Percentiles rank a stretch among this genome's conserved stretches.
These are phyloP conservation scores for Lomographa bimaculata DNA, from an alignment of 2,888 invertebrate genomes.

Conservation along the genomic window DNA sequence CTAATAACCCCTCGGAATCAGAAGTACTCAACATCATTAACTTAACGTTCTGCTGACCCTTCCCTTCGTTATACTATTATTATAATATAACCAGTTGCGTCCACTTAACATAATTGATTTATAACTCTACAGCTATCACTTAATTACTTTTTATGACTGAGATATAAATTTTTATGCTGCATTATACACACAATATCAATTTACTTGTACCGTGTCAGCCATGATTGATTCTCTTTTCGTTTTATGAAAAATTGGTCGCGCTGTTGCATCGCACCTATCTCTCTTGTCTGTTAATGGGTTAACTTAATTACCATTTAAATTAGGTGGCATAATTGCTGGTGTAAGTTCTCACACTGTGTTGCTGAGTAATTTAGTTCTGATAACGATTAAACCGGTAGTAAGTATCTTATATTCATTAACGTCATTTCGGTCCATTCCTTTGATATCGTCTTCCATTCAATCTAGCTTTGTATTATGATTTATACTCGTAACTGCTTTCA, in stretches of 20 bases:
- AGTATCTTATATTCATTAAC: slow-evolving; percentile 15
- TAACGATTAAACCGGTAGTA: slow-evolving; percentile 5
- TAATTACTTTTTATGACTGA: slow-evolving; percentile 57
- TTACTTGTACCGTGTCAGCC: slow-evolving; percentile 8
- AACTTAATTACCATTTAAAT: slow-evolving; percentile 31
- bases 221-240: slow-evolving; percentile 25
- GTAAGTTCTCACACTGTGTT: slow-evolving; percentile 21
- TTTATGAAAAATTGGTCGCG: slow-evolving; percentile 19
- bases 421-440: slow-evolving; percentile 14
- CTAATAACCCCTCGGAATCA: slow-evolving; percentile 19
- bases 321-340: slow-evolving; percentile 21
- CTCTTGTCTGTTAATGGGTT: slow-evolving; percentile 15
- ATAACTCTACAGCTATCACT: slow-evolving; percentile 49
- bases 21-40: slow-evolving; percentile 20
- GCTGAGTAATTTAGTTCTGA: slow-evolving; percentile 5
- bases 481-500: slow-evolving; percentile 10
- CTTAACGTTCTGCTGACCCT: slow-evolving; percentile 19
- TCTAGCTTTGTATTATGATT: slow-evolving; percentile 20
- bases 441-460: slow-evolving; percentile 13
- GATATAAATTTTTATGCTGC: slow-evolving; percentile 17
- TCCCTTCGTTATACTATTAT: slow-evolving; percentile 20
- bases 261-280: slow-evolving; percentile 11
- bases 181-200: slow-evolving; percentile 20
- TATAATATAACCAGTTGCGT: slow-evolving; percentile 29
- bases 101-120: slow-evolving; percentile 55